Conservation (phyloP, 2,888 invertebrate species). For the Trissoscelio sp. region DNA sequence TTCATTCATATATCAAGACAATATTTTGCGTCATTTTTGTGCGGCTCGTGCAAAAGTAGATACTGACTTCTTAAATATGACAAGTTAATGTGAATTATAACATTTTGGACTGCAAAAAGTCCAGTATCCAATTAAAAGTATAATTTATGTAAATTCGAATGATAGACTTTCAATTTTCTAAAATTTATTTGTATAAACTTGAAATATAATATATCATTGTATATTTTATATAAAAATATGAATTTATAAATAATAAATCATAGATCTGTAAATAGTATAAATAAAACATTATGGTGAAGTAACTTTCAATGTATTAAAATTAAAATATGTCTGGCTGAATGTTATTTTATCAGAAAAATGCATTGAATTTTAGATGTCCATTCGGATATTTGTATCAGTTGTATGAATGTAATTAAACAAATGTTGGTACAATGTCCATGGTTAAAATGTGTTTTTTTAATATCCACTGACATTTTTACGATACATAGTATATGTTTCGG, state of each 20-base stretch:
- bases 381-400: background rate
- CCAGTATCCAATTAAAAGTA: background rate
- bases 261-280: too few species aligned
- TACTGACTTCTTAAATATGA: background rate
- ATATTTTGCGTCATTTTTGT: constrained; percentile 55
- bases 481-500: background rate
- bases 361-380: background rate
- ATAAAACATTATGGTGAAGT: too few species aligned
- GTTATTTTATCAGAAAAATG: too few species aligned
- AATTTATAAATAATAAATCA: too few species aligned
- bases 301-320: too few species aligned
- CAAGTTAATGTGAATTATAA: background rate
- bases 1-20: constrained; percentile 37
- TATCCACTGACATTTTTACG: constrained; percentile 13
- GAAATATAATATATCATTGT: too few species aligned
- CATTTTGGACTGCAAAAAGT: background rate
- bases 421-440: background rate
- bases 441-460: constrained; percentile 6
- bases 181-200: too few species aligned
- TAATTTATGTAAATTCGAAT: background rate
- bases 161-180: background rate
- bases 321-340: too few species aligned
- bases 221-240: too few species aligned
- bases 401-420: constrained; percentile 19
- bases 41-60: constrained; percentile 18